phyloP scores from a whole-genome alignment of 2,113 vertebrate genomes.

The Boulengeromyrus knoepffleri region DNA sequence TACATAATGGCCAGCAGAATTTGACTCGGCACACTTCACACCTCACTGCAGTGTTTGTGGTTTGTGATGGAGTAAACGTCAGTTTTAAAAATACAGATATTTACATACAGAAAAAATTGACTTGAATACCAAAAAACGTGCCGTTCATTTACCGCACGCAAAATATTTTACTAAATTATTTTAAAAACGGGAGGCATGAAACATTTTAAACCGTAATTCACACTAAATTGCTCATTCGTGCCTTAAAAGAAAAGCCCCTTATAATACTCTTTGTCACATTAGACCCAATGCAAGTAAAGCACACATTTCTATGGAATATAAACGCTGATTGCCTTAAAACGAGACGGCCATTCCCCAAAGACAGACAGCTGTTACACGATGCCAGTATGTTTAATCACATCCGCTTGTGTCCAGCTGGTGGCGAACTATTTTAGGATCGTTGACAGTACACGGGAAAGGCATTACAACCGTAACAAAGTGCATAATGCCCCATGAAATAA shows the following conservation, averaged over 20 bases:
- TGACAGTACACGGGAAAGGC: not conserved
- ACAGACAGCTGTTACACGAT: not conserved
- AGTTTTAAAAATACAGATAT: not conserved
- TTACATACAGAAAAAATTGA: not conserved
- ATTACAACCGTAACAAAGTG: slow-evolving; percentile 1
- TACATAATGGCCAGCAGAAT: not conserved
- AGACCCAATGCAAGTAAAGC: not conserved
- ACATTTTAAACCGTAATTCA: not conserved
- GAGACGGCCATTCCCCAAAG: not conserved
- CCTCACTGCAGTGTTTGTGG: not conserved
- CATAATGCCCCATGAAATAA: not conserved
- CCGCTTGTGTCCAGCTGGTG: not conserved
- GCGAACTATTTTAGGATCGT: not conserved
- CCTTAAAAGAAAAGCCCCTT: not conserved
- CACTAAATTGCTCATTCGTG: not conserved
- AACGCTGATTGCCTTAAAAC: not conserved
- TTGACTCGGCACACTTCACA: not conserved
- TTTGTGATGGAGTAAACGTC: not conserved
- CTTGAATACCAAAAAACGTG: not conserved
- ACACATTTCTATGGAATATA: not conserved
- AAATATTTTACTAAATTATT: not conserved
- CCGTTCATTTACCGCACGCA: not conserved
- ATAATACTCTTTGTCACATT: not conserved
- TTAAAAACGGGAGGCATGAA: not conserved
- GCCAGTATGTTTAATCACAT: not conserved